A percentile compares a stretch with the other conserved stretches of the same genome.
Evolutionary conservation across 2,113 vertebrate genomes (phyloP).

Genomic region (chimpanzee (Pan troglodytes)): DNA sequence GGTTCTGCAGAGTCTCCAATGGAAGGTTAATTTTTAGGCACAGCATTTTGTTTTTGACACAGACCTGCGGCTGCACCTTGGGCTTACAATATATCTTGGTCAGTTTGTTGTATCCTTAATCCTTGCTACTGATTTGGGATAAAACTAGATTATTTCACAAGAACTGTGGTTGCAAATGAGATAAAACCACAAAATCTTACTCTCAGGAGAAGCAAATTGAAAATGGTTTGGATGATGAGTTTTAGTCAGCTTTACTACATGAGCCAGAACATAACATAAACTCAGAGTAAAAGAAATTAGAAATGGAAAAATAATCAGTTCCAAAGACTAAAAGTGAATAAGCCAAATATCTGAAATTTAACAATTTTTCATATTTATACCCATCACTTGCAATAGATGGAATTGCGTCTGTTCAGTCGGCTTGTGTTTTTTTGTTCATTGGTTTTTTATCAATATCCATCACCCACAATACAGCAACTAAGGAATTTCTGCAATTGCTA

Average conservation of each 20-base stretch:
- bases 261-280: neutral
- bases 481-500: neutral
- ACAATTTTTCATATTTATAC: neutral
- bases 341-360: neutral
- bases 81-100: neutral
- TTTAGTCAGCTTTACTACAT: neutral
- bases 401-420: neutral
- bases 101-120: neutral
- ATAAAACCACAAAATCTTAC: slow-evolving; percentile 37
- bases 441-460: neutral
- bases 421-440: neutral
- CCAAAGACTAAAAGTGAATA: neutral
- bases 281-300: neutral
- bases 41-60: neutral
- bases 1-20: neutral
- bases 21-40: neutral
- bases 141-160: neutral
- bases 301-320: slow-evolving; percentile 24
- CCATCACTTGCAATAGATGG: neutral
- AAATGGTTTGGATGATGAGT: neutral
- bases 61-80: neutral
- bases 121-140: neutral
- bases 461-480: neutral
- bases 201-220: slow-evolving; percentile 13
- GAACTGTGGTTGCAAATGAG: neutral